Base-by-base conservation (phyloP, 2,797 vertebrate species). In the Gephyroberyx darwinii region DNA sequence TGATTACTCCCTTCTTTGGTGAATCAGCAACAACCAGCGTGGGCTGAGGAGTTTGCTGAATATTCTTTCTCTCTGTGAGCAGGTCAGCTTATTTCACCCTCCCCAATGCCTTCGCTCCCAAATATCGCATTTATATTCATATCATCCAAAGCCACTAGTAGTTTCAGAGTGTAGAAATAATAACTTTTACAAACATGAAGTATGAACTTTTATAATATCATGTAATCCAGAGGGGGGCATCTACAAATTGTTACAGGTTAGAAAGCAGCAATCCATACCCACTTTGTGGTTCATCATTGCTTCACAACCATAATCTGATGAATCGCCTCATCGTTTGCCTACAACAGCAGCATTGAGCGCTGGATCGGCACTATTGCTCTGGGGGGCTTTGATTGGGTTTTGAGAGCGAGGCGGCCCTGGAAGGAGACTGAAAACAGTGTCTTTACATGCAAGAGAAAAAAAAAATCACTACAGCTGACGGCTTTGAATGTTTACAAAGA, bases 91-190 rank as follows among this genome's bases (percentile, higher is more conserved):
- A 83, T 84, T 85, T 85, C 81, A 82, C 71, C 86, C 81, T 80
- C 82, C 72, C 76, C 47, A 19, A 41, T 75, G 80, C 65, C 60
- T 79, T 55, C n/a, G 5, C 70, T 87, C 74, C 60, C 76, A 85
- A 90, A 88, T 54, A 86, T 71, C 74, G 80, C 82, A 85, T 90
- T 90, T 86, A 82, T 84, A 89, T 89, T 89, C 88, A 85, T 65
- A 80, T 61, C 41, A 75, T 56, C 16, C 54, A 39, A 37, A 56
- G 7, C 43, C 6, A 16, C 59, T 70, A 62, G 69, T 74, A 69
- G 54, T 79, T 60, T 52, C 64, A 76, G 20, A 61, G 45, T 72
- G 71, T 65, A 52, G 66, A 77, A 86, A 78, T 73, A 83, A 83
- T 71, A 84, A 81, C 74, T 72, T 75, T 66, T 79, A 56, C 78